Percentiles rank a stretch among this genome's conserved stretches.
Conservation (phyloP, 2,797 vertebrate genomes). For the Acanthis flammea region DNA sequence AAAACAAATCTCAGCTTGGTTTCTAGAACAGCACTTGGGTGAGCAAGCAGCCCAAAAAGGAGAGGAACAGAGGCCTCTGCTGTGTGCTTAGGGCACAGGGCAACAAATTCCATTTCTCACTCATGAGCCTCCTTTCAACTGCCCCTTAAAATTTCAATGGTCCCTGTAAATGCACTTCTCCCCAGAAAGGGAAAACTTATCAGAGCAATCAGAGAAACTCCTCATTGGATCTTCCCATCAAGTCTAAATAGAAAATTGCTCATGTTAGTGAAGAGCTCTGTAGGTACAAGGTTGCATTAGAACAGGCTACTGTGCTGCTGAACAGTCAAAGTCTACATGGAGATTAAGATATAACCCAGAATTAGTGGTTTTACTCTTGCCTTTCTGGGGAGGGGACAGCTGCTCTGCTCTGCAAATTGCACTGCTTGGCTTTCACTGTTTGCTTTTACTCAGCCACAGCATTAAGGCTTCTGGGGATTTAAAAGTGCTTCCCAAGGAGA, state of each 20-base stretch:
- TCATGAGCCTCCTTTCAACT: background rate
- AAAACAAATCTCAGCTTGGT: constrained; percentile 30
- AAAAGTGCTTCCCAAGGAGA: background rate
- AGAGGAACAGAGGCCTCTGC: background rate
- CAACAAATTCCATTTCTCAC: background rate
- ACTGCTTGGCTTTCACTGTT: background rate
- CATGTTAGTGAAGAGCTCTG: background rate
- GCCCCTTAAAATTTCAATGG: constrained; percentile 21
- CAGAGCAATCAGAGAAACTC: background rate
- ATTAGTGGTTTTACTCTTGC: background rate
- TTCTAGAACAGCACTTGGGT: background rate
- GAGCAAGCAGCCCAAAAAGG: background rate
- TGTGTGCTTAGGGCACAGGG: background rate
- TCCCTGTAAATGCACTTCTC: background rate
- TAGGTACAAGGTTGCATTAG: background rate
- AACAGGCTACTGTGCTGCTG: background rate
- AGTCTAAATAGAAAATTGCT: background rate
- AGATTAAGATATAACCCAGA: background rate
- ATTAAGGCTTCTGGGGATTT: background rate
- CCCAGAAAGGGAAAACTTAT: background rate
- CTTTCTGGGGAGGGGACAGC: background rate
- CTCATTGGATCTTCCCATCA: background rate
- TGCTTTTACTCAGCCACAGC: background rate
- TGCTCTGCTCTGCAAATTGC: background rate
- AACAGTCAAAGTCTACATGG: background rate